A percentile compares a stretch with the other conserved stretches of the same genome.
These are phyloP conservation scores for Melanerpes aurifrons DNA, from an alignment of 2,113 vertebrate species.

Conservation along the genomic window DNA sequence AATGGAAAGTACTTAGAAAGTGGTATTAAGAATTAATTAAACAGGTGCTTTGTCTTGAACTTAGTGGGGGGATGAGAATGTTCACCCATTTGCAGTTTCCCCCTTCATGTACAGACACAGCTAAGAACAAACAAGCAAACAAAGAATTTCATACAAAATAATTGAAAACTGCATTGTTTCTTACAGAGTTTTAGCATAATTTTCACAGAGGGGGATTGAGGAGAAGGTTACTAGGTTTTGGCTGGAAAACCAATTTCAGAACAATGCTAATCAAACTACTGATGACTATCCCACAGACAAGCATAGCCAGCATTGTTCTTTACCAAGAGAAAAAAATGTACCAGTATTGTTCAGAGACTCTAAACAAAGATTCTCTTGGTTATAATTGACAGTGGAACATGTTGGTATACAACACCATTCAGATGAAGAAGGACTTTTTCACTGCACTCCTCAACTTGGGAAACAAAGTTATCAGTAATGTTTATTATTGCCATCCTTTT, in stretches of 20 bases:
- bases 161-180: not conserved
- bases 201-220: constrained; percentile 5
- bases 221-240: constrained; percentile 29
- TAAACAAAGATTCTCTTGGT: not conserved
- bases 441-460: not conserved
- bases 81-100: not conserved
- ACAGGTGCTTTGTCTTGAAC: not conserved
- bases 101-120: not conserved
- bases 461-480: not conserved
- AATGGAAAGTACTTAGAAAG: constrained; percentile 9
- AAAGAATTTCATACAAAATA: not conserved
- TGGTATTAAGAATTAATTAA: not conserved
- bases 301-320: constrained; percentile 53
- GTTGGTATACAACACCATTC: not conserved
- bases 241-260: constrained; percentile 9
- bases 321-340: not conserved
- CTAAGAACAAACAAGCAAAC: not conserved
- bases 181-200: not conserved
- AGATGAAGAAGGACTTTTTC: not conserved
- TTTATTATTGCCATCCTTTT: not conserved
- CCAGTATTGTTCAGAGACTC: constrained; percentile 21
- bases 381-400: not conserved
- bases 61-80: not conserved
- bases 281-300: constrained; percentile 23
- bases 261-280: constrained; percentile 57